Conservation (phyloP, 2,113 vertebrate genomes). For the Passer montanus region DNA sequence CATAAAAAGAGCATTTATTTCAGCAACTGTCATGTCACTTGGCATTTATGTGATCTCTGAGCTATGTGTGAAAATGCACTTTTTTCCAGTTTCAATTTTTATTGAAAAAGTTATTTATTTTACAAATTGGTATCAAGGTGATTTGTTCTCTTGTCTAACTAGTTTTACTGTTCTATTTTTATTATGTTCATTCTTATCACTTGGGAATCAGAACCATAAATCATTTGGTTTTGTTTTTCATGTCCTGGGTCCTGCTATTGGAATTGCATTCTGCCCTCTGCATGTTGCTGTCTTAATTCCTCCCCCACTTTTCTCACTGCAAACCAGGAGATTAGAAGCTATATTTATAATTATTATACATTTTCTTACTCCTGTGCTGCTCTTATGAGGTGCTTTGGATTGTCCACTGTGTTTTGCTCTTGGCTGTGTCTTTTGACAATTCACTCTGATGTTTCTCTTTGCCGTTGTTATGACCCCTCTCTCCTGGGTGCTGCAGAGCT, state of each 20-base stretch:
- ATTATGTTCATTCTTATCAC: slow-evolving; percentile 38
- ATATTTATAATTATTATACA: not conserved
- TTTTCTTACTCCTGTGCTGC: not conserved
- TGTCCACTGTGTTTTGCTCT: not conserved
- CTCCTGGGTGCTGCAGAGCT: rapidly evolving
- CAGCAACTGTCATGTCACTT: slow-evolving; percentile 72
- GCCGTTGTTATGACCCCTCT: not conserved
- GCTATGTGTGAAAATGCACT: slow-evolving; percentile 62
- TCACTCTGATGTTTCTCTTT: not conserved
- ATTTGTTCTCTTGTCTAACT: slow-evolving; percentile 61
- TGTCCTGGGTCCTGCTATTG: not conserved
- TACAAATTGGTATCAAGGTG: slow-evolving; percentile 55
- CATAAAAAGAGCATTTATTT: slow-evolving; percentile 79
- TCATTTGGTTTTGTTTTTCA: slow-evolving; percentile 23
- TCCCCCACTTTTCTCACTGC: not conserved
- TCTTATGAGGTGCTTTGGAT: not conserved
- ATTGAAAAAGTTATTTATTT: slow-evolving; percentile 74
- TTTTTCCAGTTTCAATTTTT: slow-evolving; percentile 68
- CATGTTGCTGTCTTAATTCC: not conserved
- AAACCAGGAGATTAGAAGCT: not conserved
- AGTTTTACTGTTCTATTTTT: slow-evolving; percentile 52
- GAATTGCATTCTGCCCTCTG: slow-evolving; percentile 40
- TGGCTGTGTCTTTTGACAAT: not conserved
- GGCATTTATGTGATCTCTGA: slow-evolving; percentile 77
- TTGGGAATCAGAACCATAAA: slow-evolving; percentile 41